Evolutionary conservation across 2,113 vertebrate genomes (phyloP).

Genomic region (Microcebus lehilahytsara): DNA sequence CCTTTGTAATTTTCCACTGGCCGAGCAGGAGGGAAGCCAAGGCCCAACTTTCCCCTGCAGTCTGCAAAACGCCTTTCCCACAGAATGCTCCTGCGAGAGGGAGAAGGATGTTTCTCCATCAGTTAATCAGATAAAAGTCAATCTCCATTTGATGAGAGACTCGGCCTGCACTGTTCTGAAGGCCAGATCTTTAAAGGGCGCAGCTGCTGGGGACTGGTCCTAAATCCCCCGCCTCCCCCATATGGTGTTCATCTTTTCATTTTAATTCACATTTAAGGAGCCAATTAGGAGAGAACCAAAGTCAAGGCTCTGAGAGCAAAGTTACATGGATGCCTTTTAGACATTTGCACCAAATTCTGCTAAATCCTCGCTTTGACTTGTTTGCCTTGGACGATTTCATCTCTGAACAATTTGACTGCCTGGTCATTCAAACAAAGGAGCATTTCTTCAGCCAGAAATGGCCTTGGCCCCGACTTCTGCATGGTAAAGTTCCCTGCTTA

Average conservation of each 20-base stretch:
- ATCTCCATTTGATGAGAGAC: constrained; percentile 68
- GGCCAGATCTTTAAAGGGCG: constrained; percentile 40
- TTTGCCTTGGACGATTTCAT: background rate
- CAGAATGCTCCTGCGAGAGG: constrained; percentile 30
- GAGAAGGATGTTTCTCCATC: constrained; percentile 47
- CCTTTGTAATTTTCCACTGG: constrained; percentile 81
- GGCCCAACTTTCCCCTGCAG: constrained; percentile 71
- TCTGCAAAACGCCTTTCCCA: constrained; percentile 62
- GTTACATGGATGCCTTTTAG: background rate
- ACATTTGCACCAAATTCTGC: background rate
- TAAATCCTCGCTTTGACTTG: background rate
- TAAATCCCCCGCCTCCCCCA: background rate
- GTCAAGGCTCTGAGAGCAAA: background rate
- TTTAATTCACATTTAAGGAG: background rate
- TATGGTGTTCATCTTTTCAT: background rate
- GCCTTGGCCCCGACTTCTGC: background rate
- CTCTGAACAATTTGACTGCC: background rate
- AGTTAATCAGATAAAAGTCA: constrained; percentile 77
- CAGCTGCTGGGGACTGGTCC: background rate
- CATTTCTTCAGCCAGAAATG: background rate
- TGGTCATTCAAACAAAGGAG: constrained; percentile 41
- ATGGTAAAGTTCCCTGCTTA: background rate
- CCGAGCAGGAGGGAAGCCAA: constrained; percentile 79
- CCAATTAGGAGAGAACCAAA: background rate
- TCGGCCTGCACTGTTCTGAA: constrained; percentile 32